Base-by-base conservation (phyloP, 1,140 invertebrate genomes). In the Pemphigus obesinymphae region DNA sequence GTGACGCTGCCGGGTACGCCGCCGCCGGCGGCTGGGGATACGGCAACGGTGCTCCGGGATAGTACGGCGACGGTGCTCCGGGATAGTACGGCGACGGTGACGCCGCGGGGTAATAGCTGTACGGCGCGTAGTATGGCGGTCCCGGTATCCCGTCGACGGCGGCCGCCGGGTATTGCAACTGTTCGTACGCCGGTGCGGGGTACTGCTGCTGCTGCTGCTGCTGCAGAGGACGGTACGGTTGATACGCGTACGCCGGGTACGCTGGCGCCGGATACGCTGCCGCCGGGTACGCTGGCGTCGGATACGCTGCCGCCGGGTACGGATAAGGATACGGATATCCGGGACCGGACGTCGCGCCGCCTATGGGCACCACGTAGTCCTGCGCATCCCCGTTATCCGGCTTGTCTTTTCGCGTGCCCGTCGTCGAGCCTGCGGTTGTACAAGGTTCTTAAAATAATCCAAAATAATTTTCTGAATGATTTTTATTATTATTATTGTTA, bases 381-480 rank as follows among this genome's bases (percentile, higher is more conserved):
- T 43, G 76, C n/a, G 34, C 0, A 17, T 80, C 76, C n/a, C 55
- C 43, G 23, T 23, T 61, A 17, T 80, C 76, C 34, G 76, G 76
- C 43, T 80, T 80, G 37, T 80, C 76, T 17, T 80, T 80, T 13
- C 76, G 76, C 23, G 76, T 80, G 53, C 76, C 76, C 53, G 76
- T 80, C 26, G 70, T 20, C 29, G 70, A 73, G 70, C 70, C 70
- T 48, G 70, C 66, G 6, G 66, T 73, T 8, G 70, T 50, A 50
- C 70, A 73, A 73, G 70, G 70, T 50, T 73, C 70, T 73, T 73
- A 50, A 73, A 73, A 73, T 50, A 73, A 50, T 72, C 43, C 26
- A 72, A 72, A 72, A 72, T 31, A 31, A 73, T 11, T 2, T 3
- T 29, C 17, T 48, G 15, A 61, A 61, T 29, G 26, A 58, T 61